phyloP scores from a whole-genome alignment of 2,888 invertebrate species.

The Rhorus exstirpatorius region DNA sequence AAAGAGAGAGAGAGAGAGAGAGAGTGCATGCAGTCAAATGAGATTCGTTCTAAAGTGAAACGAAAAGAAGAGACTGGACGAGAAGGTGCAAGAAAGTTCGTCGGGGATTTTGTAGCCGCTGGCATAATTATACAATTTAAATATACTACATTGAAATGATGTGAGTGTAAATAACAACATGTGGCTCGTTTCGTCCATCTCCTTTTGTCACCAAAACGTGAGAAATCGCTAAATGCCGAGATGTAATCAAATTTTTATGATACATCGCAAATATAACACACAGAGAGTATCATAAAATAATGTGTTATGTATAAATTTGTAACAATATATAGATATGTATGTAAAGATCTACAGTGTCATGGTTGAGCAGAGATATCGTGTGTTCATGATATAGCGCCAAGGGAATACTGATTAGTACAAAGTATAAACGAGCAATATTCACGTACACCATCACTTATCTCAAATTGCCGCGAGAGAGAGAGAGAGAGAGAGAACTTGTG shows the following conservation, averaged over 20 bases:
- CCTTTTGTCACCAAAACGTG: not conserved
- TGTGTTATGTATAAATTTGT: too few relatives aligned
- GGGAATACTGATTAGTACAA: constrained; percentile 67
- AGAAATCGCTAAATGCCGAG: not conserved
- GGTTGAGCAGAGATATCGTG: constrained; percentile 50
- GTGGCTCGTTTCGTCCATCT: too few relatives aligned
- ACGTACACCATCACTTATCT: constrained; percentile 66
- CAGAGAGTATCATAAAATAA: too few relatives aligned
- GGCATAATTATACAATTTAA: constrained; percentile 27
- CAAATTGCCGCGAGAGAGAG: constrained; percentile 43
- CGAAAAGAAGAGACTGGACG: constrained; percentile 4
- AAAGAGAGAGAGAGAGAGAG: constrained; percentile 19
- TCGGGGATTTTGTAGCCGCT: constrained; percentile 14
- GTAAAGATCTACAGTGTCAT: constrained; percentile 17
- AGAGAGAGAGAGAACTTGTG: not conserved
- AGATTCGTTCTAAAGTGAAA: constrained; percentile 55
- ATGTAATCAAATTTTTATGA: too few relatives aligned
- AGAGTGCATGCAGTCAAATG: constrained; percentile 11
- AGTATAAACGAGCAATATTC: constrained; percentile 68
- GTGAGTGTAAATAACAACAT: too few relatives aligned
- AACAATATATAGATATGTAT: not conserved
- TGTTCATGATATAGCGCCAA: constrained; percentile 46
- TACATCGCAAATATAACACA: too few relatives aligned
- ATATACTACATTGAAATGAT: too few relatives aligned
- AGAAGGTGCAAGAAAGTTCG: constrained; percentile 37